These are phyloP conservation scores for Cossypha dichroa DNA, from an alignment of 2,797 vertebrate genomes.

Conservation along the genomic window DNA sequence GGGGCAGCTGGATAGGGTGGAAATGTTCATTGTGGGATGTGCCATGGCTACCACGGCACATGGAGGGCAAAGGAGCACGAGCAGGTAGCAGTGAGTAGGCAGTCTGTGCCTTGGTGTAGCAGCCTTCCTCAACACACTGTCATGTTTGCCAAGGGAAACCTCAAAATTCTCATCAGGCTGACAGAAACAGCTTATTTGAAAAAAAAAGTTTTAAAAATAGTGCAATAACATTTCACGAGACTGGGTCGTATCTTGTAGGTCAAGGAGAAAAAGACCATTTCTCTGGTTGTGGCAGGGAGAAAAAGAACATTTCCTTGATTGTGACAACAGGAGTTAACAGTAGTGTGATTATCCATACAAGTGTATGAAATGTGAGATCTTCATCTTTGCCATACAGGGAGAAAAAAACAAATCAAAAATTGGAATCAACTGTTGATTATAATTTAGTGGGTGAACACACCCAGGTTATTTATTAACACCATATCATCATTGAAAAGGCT, in stretches of 20 bases:
- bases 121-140: neutral
- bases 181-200: accelerated
- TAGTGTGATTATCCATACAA: neutral
- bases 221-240: neutral
- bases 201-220: neutral
- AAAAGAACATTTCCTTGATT: neutral
- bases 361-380: neutral
- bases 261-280: neutral
- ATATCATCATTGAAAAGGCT: neutral
- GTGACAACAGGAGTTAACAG: neutral
- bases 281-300: neutral
- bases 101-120: neutral
- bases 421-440: neutral
- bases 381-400: neutral
- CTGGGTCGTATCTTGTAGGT: neutral
- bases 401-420: neutral
- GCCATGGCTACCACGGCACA: accelerated
- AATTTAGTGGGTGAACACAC: neutral
- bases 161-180: neutral
- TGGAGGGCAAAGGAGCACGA: accelerated
- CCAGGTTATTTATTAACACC: neutral
- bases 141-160: neutral
- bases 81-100: neutral
- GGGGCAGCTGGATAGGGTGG: neutral
- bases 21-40: neutral